These are phyloP conservation scores for Lepidothrix coronata DNA, from an alignment of 2,113 vertebrate genomes.

Conservation along the genomic window DNA sequence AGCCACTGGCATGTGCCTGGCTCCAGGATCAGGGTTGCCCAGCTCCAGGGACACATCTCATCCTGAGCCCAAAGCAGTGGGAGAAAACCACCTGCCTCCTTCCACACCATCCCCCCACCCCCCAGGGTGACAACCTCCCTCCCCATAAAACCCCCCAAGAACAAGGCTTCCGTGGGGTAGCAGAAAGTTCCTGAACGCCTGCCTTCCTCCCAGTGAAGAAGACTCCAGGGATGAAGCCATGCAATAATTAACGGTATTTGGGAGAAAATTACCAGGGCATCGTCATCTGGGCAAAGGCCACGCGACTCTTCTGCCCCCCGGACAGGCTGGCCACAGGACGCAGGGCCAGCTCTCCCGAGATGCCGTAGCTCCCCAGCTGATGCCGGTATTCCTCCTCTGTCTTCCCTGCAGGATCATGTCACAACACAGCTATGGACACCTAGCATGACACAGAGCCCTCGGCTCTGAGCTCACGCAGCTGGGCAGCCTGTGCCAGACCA, in stretches of 20 bases:
- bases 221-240: not conserved
- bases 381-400: slow-evolving; percentile 95
- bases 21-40: accelerated
- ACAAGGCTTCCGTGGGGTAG: not conserved
- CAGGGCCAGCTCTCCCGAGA: slow-evolving; percentile 90
- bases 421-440: not conserved
- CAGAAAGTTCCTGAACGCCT: not conserved
- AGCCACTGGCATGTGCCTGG: not conserved
- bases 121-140: not conserved
- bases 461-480: not conserved
- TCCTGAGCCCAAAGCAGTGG: not conserved
- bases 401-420: slow-evolving; percentile 74
- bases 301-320: slow-evolving; percentile 95
- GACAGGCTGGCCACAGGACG: slow-evolving; percentile 94
- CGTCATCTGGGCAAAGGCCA: slow-evolving; percentile 98
- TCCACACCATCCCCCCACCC: not conserved
- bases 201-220: not conserved
- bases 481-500: not conserved
- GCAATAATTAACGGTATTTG: not conserved
- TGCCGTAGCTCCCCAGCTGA: slow-evolving; percentile 93
- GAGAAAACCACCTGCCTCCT: not conserved
- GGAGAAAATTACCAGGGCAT: slow-evolving; percentile 87
- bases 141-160: not conserved
- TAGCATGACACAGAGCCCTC: not conserved
- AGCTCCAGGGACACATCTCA: not conserved